These are phyloP conservation scores for Crocallis elinguaria DNA, from an alignment of 2,888 invertebrate species.

Conservation along the genomic window DNA sequence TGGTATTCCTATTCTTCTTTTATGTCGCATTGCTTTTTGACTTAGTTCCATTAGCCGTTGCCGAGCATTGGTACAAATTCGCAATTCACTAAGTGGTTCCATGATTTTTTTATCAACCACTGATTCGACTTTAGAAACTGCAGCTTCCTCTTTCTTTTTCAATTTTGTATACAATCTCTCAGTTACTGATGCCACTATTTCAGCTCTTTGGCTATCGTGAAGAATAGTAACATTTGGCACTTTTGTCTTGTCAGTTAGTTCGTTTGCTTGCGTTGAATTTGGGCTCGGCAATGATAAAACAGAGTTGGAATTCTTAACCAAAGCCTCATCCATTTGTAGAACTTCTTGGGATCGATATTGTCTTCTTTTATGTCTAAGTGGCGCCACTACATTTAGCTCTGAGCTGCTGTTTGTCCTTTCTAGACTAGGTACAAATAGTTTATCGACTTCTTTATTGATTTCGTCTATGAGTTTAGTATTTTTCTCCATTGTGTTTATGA, in stretches of 20 bases:
- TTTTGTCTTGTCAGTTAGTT: slow-evolving; percentile 48
- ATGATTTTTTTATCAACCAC: slow-evolving; percentile 70
- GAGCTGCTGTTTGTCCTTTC: slow-evolving; percentile 76
- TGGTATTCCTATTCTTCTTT: slow-evolving; percentile 77
- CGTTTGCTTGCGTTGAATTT: slow-evolving; percentile 51
- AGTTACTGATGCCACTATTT: slow-evolving; percentile 89
- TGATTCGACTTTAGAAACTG: slow-evolving; percentile 68
- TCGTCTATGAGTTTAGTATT: slow-evolving; percentile 60
- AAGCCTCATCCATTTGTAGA: slow-evolving; percentile 55
- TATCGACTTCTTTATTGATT: slow-evolving; percentile 74
- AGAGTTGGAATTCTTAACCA: slow-evolving; percentile 39
- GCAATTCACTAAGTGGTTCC: slow-evolving; percentile 80
- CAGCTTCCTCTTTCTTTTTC: slow-evolving; percentile 81
- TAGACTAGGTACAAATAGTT: slow-evolving; percentile 68
- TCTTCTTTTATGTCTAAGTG: slow-evolving; percentile 68
- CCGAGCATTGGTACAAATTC: slow-evolving; percentile 85
- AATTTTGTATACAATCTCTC: slow-evolving; percentile 86
- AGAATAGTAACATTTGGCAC: slow-evolving; percentile 60
- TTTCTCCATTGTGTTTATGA: slow-evolving; percentile 60
- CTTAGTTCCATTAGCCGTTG: slow-evolving; percentile 85
- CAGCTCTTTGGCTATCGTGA: slow-evolving; percentile 84
- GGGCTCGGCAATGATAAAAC: slow-evolving; percentile 49
- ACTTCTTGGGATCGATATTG: slow-evolving; percentile 80
- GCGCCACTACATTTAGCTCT: slow-evolving; percentile 70
- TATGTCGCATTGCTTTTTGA: slow-evolving; percentile 83